Conservation (phyloP, 2,797 vertebrate species). For the Phalloptychus januarius region DNA sequence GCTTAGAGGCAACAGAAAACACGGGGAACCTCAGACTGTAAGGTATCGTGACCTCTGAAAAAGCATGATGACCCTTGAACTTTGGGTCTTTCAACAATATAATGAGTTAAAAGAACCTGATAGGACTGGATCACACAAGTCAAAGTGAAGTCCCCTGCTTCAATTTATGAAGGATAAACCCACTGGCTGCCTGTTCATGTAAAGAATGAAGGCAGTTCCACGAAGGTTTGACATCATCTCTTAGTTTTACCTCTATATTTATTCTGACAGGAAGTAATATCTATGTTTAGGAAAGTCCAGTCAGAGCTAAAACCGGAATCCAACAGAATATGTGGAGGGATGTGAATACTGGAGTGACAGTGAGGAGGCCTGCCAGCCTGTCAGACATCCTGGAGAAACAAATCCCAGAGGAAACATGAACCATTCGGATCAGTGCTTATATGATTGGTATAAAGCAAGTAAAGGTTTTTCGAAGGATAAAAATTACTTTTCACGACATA, state of each 20-base stretch:
- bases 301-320: not conserved
- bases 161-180: not conserved
- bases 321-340: not conserved
- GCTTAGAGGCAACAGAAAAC: no score
- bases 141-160: not conserved
- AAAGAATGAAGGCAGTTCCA: not conserved
- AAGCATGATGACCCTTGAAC: not conserved
- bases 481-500: not conserved
- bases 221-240: not conserved
- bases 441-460: not conserved
- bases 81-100: not conserved
- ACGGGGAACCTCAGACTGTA: not conserved
- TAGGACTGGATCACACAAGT: not conserved
- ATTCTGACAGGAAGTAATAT: not conserved
- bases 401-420: not conserved
- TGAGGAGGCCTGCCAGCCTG: not conserved
- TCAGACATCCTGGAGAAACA: not conserved
- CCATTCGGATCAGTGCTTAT: not conserved
- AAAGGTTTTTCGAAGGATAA: not conserved
- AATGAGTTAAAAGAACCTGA: not conserved
- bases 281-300: not conserved
- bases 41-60: not conserved
- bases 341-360: not conserved
- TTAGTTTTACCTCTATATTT: not conserved
- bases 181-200: not conserved